A percentile compares a stretch with the other conserved stretches of the same genome.
phyloP scores from a whole-genome alignment of 2,888 invertebrate species.

The Drosophila buzzatii region DNA sequence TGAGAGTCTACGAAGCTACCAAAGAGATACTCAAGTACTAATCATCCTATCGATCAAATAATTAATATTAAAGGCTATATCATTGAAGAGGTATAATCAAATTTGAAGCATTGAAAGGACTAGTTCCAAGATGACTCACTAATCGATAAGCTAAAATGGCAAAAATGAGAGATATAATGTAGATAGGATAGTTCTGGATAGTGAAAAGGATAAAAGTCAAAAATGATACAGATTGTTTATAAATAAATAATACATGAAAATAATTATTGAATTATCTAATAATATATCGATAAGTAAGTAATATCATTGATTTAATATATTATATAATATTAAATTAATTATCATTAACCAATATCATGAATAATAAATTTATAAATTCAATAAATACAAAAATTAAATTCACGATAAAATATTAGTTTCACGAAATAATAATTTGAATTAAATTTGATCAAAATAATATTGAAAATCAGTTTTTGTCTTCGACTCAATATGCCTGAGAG shows the following conservation, averaged over 20 bases:
- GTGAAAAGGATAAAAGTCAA: no score
- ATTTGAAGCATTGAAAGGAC: neutral
- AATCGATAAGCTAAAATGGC: neutral
- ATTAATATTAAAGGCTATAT: neutral
- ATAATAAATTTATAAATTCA: neutral
- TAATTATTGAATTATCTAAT: no score
- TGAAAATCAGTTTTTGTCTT: neutral
- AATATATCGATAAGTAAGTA: no score
- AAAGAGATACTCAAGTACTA: neutral
- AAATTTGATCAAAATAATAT: neutral
- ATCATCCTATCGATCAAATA: neutral
- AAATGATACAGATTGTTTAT: no score
- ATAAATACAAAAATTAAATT: no score
- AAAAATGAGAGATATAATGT: neutral
- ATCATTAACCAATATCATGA: neutral
- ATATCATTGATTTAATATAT: no score
- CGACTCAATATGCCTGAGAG: neutral
- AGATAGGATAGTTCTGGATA: neutral
- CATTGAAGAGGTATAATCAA: no score
- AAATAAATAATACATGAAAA: no score
- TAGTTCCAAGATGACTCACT: neutral
- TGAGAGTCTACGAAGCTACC: conserved; percentile 3
- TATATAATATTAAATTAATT: neutral
- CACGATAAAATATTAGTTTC: no score
- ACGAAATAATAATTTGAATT: neutral